These are phyloP conservation scores for Emydura subglobosa DNA, from an alignment of 2,113 vertebrate genomes.

Conservation along the genomic window DNA sequence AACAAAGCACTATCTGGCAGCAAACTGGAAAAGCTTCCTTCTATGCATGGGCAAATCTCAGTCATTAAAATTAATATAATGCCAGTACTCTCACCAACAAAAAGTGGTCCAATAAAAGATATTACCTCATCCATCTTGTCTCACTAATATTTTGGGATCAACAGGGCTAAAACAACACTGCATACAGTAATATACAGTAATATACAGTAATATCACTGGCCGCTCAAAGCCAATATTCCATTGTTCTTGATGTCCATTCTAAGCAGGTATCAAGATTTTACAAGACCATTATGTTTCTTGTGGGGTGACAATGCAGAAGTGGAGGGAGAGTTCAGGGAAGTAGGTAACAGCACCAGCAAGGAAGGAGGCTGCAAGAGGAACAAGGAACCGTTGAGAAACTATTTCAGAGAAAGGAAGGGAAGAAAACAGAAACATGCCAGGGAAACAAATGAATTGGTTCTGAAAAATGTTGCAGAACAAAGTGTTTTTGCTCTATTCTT, in stretches of 20 bases:
- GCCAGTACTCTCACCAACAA: neutral
- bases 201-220: neutral
- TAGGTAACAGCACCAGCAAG: neutral
- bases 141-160: no score
- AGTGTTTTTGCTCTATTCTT: neutral
- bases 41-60: neutral
- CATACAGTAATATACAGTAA: neutral
- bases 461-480: neutral
- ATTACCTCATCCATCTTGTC: no score
- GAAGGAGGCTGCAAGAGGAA: neutral
- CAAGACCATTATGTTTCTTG: neutral
- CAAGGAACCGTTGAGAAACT: neutral
- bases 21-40: no score
- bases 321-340: neutral
- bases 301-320: neutral
- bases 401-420: neutral
- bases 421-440: neutral
- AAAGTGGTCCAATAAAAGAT: no score
- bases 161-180: no score
- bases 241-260: neutral
- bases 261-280: neutral
- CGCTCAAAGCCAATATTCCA: neutral
- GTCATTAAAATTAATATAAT: neutral
- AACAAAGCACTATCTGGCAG: no score
- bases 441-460: neutral